Percentiles rank a stretch among this genome's conserved stretches.
Conservation (phyloP, 2,113 vertebrate genomes). For the Hypanus sabinus region DNA sequence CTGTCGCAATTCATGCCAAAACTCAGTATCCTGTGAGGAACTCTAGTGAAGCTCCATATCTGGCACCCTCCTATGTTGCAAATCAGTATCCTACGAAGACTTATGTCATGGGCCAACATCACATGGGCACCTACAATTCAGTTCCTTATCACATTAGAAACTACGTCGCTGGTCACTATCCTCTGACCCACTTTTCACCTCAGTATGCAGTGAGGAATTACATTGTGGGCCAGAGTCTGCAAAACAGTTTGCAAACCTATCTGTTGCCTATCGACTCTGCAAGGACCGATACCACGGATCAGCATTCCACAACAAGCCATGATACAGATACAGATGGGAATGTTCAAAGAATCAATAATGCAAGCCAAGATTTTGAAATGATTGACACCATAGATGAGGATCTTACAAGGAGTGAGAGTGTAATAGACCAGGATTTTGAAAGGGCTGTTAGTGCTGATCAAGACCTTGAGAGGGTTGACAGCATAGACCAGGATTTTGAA, state of each 20-base stretch:
- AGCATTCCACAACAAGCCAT: not conserved
- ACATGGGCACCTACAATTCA: not conserved
- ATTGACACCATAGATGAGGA: not conserved
- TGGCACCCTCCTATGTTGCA: not conserved
- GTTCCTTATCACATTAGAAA: not conserved
- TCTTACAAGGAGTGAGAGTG: not conserved
- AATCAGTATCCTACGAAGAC: not conserved
- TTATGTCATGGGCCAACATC: not conserved
- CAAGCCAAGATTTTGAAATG: not conserved
- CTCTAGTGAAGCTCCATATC: not conserved
- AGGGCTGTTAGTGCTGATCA: not conserved
- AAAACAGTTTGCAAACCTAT: not conserved
- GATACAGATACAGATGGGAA: not conserved
- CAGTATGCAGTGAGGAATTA: not conserved
- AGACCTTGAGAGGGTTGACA: not conserved
- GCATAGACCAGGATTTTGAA: not conserved
- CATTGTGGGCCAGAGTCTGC: too few relatives aligned
- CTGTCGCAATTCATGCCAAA: not conserved
- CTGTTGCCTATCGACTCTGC: not conserved
- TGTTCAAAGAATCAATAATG: not conserved
- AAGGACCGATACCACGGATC: not conserved
- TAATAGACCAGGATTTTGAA: not conserved
- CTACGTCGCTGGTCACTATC: not conserved
- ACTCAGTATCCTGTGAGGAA: not conserved
- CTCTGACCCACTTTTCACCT: not conserved